Percentiles rank a stretch among this genome's conserved stretches.
phyloP scores from a whole-genome alignment of 2,113 vertebrate species.

The Eonycteris spelaea region DNA sequence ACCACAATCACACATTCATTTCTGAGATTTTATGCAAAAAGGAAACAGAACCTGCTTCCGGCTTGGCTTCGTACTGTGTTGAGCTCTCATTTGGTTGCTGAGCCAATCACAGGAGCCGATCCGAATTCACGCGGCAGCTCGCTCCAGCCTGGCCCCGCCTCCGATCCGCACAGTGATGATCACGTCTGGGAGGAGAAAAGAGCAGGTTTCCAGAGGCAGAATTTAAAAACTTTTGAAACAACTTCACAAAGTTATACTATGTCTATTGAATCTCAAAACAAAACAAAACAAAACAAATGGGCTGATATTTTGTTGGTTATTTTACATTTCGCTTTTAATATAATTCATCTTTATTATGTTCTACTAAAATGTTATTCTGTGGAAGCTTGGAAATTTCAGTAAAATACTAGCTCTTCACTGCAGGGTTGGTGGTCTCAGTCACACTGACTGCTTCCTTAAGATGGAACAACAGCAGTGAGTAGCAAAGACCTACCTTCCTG shows the following conservation, averaged over 20 bases:
- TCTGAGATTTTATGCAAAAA: not conserved
- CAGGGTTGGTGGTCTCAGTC: fast-evolving
- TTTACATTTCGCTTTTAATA: not conserved
- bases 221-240: not conserved
- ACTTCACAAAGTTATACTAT: too few species aligned
- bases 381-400: not conserved
- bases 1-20: fast-evolving
- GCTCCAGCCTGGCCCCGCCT: fast-evolving
- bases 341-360: not conserved
- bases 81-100: fast-evolving
- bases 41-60: fast-evolving
- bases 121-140: fast-evolving
- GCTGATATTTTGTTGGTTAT: not conserved
- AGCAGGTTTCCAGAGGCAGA: fast-evolving
- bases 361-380: not conserved
- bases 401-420: not conserved
- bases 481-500: not conserved
- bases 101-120: fast-evolving
- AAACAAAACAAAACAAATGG: not conserved
- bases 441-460: too few species aligned
- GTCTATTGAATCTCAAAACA: not conserved
- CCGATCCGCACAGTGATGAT: fast-evolving
- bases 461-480: fast-evolving
- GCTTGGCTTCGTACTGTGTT: fast-evolving
- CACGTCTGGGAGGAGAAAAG: too few species aligned